Evolutionary conservation across 2,888 invertebrate genomes (phyloP), one percentile per base, ranked within the genome.

Genomic region (Spialia ferax): DNA sequence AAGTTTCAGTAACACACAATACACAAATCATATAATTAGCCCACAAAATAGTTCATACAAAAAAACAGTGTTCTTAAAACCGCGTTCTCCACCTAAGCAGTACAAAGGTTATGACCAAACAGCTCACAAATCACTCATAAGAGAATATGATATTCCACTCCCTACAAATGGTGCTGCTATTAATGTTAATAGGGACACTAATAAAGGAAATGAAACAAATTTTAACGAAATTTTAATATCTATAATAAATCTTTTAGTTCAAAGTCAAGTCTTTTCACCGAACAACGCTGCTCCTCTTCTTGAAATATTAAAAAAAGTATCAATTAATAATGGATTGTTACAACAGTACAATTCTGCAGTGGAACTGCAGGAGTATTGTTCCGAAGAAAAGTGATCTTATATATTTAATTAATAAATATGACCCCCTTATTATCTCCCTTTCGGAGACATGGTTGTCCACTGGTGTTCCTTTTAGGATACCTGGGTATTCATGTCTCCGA

Each of bases 391-490:
- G 32, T 42, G 63, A 52, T 2, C 48, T 65, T 38, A 32, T 48
- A 15, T 48, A 57, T 45, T 23, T 57, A 26, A 11, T 65, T 10
- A 65, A 65, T 38, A 59, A 65, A 52, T 52, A 65, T 32, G 32
- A 50, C 11, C 65, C 65, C 13, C 15, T 59, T 57, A n/a, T 65
- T 50, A 18, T 57, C 18, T 56, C 52, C 22, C 52, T 65, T 15
- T 65, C 65, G 7, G 59, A 65, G 48, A 65, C 59, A 32, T 65
- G 59, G 65, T 18, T 65, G 1, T 35, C 29, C 4, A 35, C 65
- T 11, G 13, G 48, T n/a, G 4, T 15, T 26, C 52, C 57, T 8
- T 57, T 65, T 23, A 59, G 50, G 15, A 35, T 65, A 23, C 54
- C 59, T 13, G 52, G 52, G 2, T 65, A 65, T 20, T 45, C 26